These are phyloP conservation scores for Amazona ochrocephala DNA, from an alignment of 2,797 vertebrate species.

Conservation along the genomic window DNA sequence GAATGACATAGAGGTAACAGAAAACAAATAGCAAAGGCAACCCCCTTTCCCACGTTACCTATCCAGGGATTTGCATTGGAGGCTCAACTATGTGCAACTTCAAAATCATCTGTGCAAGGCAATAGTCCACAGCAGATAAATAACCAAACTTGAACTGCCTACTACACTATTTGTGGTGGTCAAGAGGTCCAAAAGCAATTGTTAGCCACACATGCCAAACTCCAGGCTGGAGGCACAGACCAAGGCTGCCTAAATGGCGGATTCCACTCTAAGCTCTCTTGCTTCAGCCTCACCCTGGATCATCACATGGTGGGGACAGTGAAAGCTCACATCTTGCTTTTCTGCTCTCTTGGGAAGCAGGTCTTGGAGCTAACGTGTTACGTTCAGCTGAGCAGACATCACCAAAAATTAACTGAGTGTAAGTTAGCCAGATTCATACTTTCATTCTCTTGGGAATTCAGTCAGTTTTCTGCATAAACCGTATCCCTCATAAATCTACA, in stretches of 20 bases:
- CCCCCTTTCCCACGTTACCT: neutral
- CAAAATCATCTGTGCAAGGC: neutral
- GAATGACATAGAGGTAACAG: neutral
- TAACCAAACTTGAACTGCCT: neutral
- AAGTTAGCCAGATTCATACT: neutral
- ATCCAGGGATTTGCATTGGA: neutral
- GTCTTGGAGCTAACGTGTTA: neutral
- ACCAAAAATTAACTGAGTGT: neutral
- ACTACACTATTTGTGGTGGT: neutral
- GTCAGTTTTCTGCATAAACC: neutral
- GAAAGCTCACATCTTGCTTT: neutral
- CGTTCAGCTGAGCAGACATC: neutral
- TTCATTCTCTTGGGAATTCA: neutral
- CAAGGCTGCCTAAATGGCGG: neutral
- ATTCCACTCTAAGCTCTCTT: neutral
- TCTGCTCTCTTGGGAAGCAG: neutral
- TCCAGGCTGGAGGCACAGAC: neutral
- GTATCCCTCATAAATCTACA: neutral
- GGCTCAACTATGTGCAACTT: neutral
- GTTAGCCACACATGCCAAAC: neutral
- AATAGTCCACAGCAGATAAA: neutral
- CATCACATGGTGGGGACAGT: accelerated
- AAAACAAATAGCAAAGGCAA: neutral
- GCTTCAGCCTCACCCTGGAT: neutral
- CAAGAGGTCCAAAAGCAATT: neutral